Evolutionary conservation across 1,140 invertebrate species (phyloP), one percentile per base, ranked within the genome.

Genomic region (Rhyacophila brunnea): DNA sequence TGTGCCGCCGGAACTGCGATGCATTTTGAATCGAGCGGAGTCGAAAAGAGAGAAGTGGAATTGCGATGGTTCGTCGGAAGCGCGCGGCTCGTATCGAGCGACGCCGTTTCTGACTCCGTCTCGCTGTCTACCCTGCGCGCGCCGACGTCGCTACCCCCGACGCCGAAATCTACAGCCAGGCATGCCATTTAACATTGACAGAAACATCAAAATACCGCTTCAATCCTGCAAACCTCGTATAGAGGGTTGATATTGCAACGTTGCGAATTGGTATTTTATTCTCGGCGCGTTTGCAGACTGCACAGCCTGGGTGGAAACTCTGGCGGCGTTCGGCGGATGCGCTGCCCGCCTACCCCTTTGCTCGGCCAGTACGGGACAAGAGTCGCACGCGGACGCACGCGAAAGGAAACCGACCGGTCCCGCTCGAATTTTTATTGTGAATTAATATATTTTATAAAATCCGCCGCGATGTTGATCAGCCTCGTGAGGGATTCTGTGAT

Each of bases 401-500:
- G 64, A 64, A 62, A 72, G 69, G 23, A 28, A 28, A 28, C 72
- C 71, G 73, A 60, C 66, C 64, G 49, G 67, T 66, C 55, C 59
- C 58, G 58, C 47, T 64, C 62, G 11, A 42, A 5, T 28, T 28
- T 28, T 28, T 28, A 28, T 28, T 28, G 23, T 28, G 23, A 28
- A 28, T 28, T 5, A 9, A 28, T 28, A 28, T 40, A 4, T n/a
- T 40, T 40, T 3, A 4, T 5, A 15, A 4, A 9, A 14, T 23
- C 67, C 67, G 68, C 68, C 77, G 84, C 74, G 64, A 92, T 93
- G 89, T 78, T 92, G 79, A 89, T 92, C 80, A 87, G 84, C 76
- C 83, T 92, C 68, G 88, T 93, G 70, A 86, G 87, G 73, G 89
- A 92, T 74, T 91, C 89, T 67, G 87, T 93, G 72, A 82, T 92